Evolutionary conservation across 2,113 vertebrate species (phyloP), one percentile per base, ranked within the genome.

Genomic region (Lucifuga dentata): DNA sequence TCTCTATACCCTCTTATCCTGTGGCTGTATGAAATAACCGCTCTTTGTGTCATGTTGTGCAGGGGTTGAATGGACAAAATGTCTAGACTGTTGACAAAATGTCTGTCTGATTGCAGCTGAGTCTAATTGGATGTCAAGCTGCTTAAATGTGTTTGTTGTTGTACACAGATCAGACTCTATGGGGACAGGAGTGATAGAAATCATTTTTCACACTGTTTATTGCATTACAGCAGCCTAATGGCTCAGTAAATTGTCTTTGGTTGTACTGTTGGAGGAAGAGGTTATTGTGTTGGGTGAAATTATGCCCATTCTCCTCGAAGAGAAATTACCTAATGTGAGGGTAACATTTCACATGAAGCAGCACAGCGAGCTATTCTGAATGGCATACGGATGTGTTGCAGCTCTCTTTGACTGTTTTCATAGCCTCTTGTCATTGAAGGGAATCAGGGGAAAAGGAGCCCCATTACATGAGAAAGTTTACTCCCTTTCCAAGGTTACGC

Each of bases 161-260:
- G 85, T 85, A 51, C 66, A 57, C 53, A 57, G 56, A 78, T 80
- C 87, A 86, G 86, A 88, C 87, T 78, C 49, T 73, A 50, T 57
- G 85, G 79, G 83, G 89, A 84, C 88, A 67, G 55, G 61, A 84
- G 55, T 81, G 86, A 91, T 85, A 75, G 83, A 88, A 83, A 84
- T 84, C 73, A 90, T 93, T 85, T 76, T 61, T 91, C 88, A 89
- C 76, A 52, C 57, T 43, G 68, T 77, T 90, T 88, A 91, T 93
- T 91, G 85, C 83, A 91, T 93, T 93, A 93, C 38, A 1, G 16
- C 44, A 3, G 73, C 60, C 83, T 85, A 88, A 86, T 90, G 88
- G 83, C 68, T 80, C 49, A 26, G 74, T 78, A 87, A 88, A 85
- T 87, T 11, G 68, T 86, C 62, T 72, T 86, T 65, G 81, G 72